A percentile compares a stretch with the other conserved stretches of the same genome.
Conservation (phyloP, 2,113 vertebrate species). For the Ptilonorhynchus violaceus region DNA sequence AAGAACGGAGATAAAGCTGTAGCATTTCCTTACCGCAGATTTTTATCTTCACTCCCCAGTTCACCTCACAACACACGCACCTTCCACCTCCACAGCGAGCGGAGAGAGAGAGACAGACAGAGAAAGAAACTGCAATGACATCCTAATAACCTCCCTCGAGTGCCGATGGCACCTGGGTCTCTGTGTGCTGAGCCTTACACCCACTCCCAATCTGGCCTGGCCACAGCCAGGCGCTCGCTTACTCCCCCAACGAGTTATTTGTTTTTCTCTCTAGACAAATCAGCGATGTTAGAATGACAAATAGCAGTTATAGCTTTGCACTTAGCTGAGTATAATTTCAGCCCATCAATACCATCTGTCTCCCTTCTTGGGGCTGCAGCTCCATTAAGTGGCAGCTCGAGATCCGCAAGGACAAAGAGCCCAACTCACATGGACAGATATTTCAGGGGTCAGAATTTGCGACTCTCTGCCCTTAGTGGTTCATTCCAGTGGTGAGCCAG, state of each 20-base stretch:
- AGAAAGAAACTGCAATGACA: constrained; percentile 53
- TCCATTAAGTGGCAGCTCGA: constrained; percentile 33
- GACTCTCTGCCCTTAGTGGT: neutral
- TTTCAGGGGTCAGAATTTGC: neutral
- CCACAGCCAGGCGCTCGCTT: constrained; percentile 31
- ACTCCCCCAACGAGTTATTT: constrained; percentile 66
- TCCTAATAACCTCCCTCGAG: constrained; percentile 45
- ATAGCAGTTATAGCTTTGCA: constrained; percentile 67
- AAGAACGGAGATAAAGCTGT: constrained; percentile 56
- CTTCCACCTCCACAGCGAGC: constrained; percentile 54
- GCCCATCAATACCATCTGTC: constrained; percentile 65
- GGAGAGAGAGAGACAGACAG: constrained; percentile 10
- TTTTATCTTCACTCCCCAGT: constrained; percentile 61
- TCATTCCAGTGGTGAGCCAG: neutral
- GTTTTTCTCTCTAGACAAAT: constrained; percentile 65
- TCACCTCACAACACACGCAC: constrained; percentile 53
- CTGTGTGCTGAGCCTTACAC: constrained; percentile 49
- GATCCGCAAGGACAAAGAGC: constrained; percentile 52
- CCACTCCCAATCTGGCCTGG: constrained; percentile 64
- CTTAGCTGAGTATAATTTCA: constrained; percentile 66
- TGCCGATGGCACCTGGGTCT: constrained; percentile 57
- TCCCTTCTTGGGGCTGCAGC: constrained; percentile 35
- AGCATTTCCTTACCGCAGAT: constrained; percentile 66
- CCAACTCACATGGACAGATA: neutral
- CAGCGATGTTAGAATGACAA: constrained; percentile 63